phyloP scores from a whole-genome alignment of 2,888 invertebrate species.

The Patella pellucida region DNA sequence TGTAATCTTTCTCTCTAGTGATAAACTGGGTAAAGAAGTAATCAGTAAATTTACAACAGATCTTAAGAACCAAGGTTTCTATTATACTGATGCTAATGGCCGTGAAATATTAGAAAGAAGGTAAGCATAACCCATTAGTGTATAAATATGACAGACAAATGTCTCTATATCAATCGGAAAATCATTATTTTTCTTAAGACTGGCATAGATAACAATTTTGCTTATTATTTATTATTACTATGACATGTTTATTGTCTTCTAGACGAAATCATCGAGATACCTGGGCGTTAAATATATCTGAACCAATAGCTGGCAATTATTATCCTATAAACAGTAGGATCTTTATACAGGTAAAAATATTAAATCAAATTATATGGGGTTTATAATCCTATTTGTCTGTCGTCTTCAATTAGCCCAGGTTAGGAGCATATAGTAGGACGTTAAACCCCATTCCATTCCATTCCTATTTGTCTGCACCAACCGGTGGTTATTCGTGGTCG shows the following conservation, averaged over 20 bases:
- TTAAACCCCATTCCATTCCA: no score
- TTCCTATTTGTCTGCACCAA: no score
- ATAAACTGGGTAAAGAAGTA: conserved; percentile 83
- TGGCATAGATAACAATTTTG: no score
- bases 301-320: conserved; percentile 79
- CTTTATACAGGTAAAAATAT: conserved; percentile 52
- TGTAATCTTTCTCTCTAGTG: conserved; percentile 33
- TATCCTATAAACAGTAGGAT: conserved; percentile 92
- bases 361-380: no score
- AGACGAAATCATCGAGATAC: conserved; percentile 77
- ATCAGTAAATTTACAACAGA: conserved; percentile 80
- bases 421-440: no score
- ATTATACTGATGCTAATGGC: conserved; percentile 95
- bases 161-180: no score
- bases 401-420: no score
- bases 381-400: no score
- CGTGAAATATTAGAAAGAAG: conserved; percentile 84
- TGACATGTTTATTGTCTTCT: conserved; percentile 11
- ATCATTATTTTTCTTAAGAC: no score
- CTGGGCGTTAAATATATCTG: conserved; percentile 77
- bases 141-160: neutral
- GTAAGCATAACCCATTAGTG: conserved; percentile 46
- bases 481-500: no score
- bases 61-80: conserved; percentile 69
- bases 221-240: no score